Base-by-base conservation (phyloP, 2,888 invertebrate species). In the Hypercompe scribonia region DNA sequence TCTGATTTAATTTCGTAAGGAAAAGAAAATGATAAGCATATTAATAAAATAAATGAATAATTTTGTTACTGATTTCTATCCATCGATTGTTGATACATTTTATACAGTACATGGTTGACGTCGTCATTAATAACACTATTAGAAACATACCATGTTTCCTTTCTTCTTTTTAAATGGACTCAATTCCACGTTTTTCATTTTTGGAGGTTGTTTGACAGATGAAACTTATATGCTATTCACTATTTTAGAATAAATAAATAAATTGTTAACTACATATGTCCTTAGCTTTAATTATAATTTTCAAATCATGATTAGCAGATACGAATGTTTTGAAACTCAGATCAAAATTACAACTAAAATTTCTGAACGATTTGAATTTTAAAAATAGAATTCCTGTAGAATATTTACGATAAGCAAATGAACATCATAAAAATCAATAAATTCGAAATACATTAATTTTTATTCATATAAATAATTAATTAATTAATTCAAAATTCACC, bases 391-490 rank as follows among this genome's bases (percentile, higher is more conserved):
- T 18, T 3, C 4, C 1, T 42, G 28, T 28, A 42, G 18, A 66
- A 42, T 42, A 21, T 28, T 21, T 42, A 10, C 31, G 42, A 66
- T 39, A 66, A 42, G 18, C 65, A 65, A 65, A 65, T 65, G 18
- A 42, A 31, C 42, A 31, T 66, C 21, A 61, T 61, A 61, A 61
- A 61, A 31, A 18, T 31, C 10, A 42, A 31, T 66, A 3, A 42
- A 66, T 42, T 42, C 0, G 8, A 31, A 42, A 34, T 42, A 42
- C 31, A 66, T 66, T 66, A 42, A 42, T 42, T 42, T 63, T 72
- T 72, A 65, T 65, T 65, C 50, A 68, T 68, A 68, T 28, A 72
- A 50, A 68, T 73, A 69, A 65, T 70, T 65, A 65, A 73, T 50
- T 73, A 65, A 61, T 31, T 58, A 31, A 65, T 46, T 46, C 65